phyloP scores from a whole-genome alignment of 2,888 invertebrate species.

The Leucozona laternaria region DNA sequence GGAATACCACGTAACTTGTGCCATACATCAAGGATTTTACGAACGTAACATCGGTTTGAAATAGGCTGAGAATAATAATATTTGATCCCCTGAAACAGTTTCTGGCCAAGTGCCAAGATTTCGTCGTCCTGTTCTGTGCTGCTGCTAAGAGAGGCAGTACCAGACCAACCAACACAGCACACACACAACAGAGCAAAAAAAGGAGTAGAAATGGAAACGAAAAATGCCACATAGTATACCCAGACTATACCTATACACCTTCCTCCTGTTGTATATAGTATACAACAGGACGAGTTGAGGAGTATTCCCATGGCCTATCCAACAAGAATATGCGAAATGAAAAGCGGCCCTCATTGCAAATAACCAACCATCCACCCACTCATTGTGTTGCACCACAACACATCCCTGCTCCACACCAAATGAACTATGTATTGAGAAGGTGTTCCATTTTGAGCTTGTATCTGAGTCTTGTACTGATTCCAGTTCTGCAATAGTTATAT shows the following conservation, averaged over 20 bases:
- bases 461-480: too few species aligned
- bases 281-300: slow-evolving; percentile 6
- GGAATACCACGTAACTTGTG: slow-evolving; percentile 74
- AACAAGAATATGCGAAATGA: slow-evolving; percentile 70
- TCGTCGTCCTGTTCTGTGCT: slow-evolving; percentile 43
- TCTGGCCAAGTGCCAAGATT: slow-evolving; percentile 75
- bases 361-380: slow-evolving; percentile 54
- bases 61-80: slow-evolving; percentile 76
- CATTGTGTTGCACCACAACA: slow-evolving; percentile 37
- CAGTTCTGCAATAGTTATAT: too few species aligned
- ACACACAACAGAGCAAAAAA: slow-evolving; percentile 11
- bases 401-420: slow-evolving; percentile 12
- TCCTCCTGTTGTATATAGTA: not conserved
- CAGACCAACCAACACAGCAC: slow-evolving; percentile 15
- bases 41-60: slow-evolving; percentile 76
- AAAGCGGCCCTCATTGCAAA: slow-evolving; percentile 53
- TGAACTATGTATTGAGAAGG: not conserved
- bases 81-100: slow-evolving; percentile 76
- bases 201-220: slow-evolving; percentile 67
- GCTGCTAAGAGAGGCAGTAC: slow-evolving; percentile 57
- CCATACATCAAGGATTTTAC: slow-evolving; percentile 75
- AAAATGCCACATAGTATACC: slow-evolving; percentile 66
- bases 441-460: not conserved
- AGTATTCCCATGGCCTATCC: slow-evolving; percentile 65
- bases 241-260: not conserved